These are phyloP conservation scores for Hydrozoanthus tunicans DNA, from an alignment of 64 coral and sea anemone genomes.

Conservation along the genomic window DNA sequence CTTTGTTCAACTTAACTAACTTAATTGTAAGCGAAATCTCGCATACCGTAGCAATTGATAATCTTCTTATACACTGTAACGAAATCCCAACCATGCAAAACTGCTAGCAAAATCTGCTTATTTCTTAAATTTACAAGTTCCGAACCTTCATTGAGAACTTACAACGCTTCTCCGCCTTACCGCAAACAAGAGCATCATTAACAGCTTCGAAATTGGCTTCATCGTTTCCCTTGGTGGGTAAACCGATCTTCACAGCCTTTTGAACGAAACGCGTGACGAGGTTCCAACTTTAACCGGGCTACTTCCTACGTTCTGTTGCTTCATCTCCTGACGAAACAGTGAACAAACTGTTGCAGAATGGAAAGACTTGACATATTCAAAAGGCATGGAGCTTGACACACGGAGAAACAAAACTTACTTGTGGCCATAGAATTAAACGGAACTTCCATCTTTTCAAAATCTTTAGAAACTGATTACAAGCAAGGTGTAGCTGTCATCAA, in stretches of 20 bases:
- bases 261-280: not conserved
- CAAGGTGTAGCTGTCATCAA: no score
- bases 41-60: no score
- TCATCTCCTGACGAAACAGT: not conserved
- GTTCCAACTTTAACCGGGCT: not conserved
- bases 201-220: not conserved
- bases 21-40: no score
- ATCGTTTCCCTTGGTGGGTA: not conserved
- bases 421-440: not conserved
- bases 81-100: not conserved
- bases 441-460: no score
- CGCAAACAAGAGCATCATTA: not conserved
- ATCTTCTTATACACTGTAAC: conserved; percentile 43
- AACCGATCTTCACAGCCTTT: not conserved
- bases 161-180: not conserved
- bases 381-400: not conserved
- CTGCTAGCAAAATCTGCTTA: not conserved
- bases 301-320: not conserved
- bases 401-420: not conserved
- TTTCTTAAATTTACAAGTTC: not conserved
- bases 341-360: not conserved
- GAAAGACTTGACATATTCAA: not conserved
- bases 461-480: no score
- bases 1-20: no score
- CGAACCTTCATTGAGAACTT: conserved; percentile 37